These are phyloP conservation scores for Microtus ochrogaster DNA, from an alignment of 2,113 vertebrate genomes.

Conservation along the genomic window DNA sequence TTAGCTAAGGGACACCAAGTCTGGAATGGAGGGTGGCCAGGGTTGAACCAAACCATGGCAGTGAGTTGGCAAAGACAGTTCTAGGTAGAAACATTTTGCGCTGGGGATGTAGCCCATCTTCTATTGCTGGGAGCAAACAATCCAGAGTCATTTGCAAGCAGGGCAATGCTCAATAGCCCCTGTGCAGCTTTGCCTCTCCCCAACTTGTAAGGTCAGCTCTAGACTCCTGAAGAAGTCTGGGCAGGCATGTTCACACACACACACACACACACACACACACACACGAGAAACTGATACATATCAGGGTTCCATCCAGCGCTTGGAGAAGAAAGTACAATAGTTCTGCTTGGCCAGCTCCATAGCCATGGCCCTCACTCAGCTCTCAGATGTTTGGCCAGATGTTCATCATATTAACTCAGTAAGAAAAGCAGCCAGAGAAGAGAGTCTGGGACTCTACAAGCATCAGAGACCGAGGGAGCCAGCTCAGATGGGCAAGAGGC, in stretches of 20 bases:
- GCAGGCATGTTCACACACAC: not conserved
- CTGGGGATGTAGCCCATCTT: not conserved
- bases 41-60: not conserved
- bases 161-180: not conserved
- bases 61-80: not conserved
- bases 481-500: fast-evolving
- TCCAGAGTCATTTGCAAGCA: no score
- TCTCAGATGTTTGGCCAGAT: not conserved
- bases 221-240: no score
- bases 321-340: not conserved
- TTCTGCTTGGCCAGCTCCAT: no score
- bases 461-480: not conserved
- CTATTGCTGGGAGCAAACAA: not conserved
- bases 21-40: no score
- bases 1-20: not conserved
- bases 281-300: not conserved
- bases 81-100: fast-evolving
- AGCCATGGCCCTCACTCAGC: not conserved
- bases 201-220: fast-evolving
- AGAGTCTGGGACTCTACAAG: not conserved
- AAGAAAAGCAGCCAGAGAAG: not conserved
- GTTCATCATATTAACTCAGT: no score
- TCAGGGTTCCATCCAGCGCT: not conserved
- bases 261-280: not conserved
- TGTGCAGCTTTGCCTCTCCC: not conserved